Conservation (phyloP, 1,140 invertebrate genomes). For the Pseudomyrmex sp. region DNA sequence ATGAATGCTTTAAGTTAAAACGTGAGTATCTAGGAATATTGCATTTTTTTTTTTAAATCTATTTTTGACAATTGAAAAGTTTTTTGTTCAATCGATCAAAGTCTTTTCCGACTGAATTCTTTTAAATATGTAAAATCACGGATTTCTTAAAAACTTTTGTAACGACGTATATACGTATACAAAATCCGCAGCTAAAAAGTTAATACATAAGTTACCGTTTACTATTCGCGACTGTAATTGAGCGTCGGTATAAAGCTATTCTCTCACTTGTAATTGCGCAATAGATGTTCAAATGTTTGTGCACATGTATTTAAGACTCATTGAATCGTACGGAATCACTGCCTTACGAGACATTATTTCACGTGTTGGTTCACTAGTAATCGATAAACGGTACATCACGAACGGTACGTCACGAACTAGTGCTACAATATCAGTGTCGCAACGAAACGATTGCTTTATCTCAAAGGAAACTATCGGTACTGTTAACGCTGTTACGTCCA, state of each 20-base stretch:
- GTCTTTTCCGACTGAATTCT: background rate
- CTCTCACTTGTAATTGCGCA: constrained; percentile 32
- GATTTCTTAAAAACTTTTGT: too few species aligned
- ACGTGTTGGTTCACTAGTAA: background rate
- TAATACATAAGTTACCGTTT: background rate
- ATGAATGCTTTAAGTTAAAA: background rate
- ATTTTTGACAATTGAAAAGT: background rate
- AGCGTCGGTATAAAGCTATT: background rate
- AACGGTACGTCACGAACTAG: constrained; percentile 17
- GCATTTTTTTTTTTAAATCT: background rate
- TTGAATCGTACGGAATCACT: constrained; percentile 18
- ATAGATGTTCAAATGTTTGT: background rate
- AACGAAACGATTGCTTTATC: constrained; percentile 38
- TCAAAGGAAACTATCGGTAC: constrained; percentile 50
- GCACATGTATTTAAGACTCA: constrained; percentile 16
- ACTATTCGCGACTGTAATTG: background rate
- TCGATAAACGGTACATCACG: constrained; percentile 27
- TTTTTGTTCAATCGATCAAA: background rate
- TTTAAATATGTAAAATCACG: too few species aligned
- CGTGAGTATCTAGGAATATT: constrained; percentile 4
- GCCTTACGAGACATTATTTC: constrained; percentile 18
- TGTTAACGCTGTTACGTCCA: constrained; percentile 37
- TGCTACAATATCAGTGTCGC: constrained; percentile 45
- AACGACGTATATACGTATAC: too few species aligned
- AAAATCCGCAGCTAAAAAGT: background rate